Evolutionary conservation across 92 coral and sea anemone genomes (phyloP), one percentile per base, ranked within the genome.

Genomic region (Epizoanthus ramosus): DNA sequence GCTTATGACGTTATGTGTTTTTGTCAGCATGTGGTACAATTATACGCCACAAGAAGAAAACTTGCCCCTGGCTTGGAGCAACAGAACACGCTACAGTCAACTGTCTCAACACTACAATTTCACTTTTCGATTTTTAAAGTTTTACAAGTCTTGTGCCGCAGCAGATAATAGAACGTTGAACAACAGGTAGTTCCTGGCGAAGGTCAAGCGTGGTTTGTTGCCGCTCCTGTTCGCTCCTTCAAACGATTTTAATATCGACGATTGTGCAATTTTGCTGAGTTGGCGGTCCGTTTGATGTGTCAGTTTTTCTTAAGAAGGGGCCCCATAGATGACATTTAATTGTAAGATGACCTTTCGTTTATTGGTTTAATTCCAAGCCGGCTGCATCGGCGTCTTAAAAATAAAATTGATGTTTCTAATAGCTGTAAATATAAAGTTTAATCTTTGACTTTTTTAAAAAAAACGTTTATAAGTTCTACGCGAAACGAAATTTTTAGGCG

Each of bases 311-410:
- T 60, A 77, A 77, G 71, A 77, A 77, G 70, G 45, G 45, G 39
- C 82, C 33, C 82, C 15, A 39, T 21, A 77, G 35, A 77, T 77
- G 82, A 77, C 82, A 77, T 77, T 60, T 77, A 77, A 77, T 77
- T 77, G 82, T 77, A 57, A 60, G 25, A 76, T 77, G 82, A 77
- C 82, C 82, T 52, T 43, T 8, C 41, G 19, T 77, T 77, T 61
- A 77, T 77, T 77, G 82, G 82, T 77, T 77, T 77, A 77, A 77
- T 39, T 61, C 50, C 82, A 61, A n/a, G 65, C 82, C 82, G 82
- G 82, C 82, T 77, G 59, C 43, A 70, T 63, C 41, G 37, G 35
- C 18, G 71, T 60, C 70, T 47, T 77, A 45, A 77, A 77, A 77
- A 59, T 21, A 77, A 77, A 77, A 41, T 35, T 61, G 25, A 24